These are phyloP conservation scores for Mirza zaza DNA, from an alignment of 2,113 vertebrate species.

Conservation along the genomic window DNA sequence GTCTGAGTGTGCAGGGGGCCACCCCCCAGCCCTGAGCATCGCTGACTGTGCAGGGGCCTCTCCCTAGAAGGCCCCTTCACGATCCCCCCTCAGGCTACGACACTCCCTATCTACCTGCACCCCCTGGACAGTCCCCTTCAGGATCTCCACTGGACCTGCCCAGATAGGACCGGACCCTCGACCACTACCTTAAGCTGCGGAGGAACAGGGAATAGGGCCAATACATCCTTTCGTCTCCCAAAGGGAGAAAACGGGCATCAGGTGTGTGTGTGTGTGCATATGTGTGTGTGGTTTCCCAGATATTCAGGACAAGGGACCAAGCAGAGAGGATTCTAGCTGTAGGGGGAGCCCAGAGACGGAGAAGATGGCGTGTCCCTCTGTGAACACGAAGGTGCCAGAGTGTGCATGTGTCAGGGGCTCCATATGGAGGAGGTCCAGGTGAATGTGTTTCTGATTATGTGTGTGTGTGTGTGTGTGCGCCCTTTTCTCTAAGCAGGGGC, in stretches of 20 bases:
- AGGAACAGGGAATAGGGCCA: not conserved
- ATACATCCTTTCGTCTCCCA: not conserved
- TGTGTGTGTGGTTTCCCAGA: not conserved
- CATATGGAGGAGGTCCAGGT: not conserved
- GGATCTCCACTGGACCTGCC: slow-evolving; percentile 2
- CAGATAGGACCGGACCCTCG: not conserved
- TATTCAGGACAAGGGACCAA: slow-evolving; percentile 31
- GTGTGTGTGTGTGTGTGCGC: not conserved
- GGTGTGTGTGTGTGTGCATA: not conserved
- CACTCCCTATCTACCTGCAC: not conserved
- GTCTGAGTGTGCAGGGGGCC: slow-evolving; percentile 77
- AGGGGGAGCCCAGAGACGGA: not conserved
- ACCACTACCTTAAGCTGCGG: not conserved
- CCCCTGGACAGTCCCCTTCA: not conserved
- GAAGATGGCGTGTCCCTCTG: not conserved
- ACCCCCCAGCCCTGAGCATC: not conserved
- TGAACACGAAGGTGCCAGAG: not conserved
- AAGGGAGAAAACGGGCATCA: not conserved
- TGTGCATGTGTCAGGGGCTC: not conserved
- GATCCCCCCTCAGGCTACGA: not conserved
- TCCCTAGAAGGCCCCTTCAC: not conserved
- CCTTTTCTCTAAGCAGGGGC: not conserved
- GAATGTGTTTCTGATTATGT: not conserved
- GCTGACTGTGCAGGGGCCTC: slow-evolving; percentile 45
- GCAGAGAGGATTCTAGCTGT: not conserved